Conservation (phyloP, 2,113 vertebrate genomes). For the Vombatus ursinus region DNA sequence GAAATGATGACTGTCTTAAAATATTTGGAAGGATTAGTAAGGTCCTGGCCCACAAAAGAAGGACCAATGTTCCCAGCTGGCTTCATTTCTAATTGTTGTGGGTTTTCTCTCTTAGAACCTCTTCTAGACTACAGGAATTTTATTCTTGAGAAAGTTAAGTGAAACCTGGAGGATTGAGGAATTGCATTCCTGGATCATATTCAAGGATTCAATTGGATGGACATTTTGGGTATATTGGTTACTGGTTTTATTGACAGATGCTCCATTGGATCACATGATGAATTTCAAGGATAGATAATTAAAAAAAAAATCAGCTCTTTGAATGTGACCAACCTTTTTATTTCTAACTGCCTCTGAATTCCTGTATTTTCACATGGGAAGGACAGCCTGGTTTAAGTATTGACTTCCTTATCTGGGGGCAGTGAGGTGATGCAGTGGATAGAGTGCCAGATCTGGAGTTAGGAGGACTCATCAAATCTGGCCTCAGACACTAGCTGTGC, state of each 20-base stretch:
- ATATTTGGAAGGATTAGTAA: not conserved
- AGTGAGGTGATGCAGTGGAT: not conserved
- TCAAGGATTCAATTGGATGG: not conserved
- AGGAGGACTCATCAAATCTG: not conserved
- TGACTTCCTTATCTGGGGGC: not conserved
- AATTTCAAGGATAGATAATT: not conserved
- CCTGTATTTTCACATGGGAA: not conserved
- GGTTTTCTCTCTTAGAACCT: not conserved
- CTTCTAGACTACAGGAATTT: not conserved
- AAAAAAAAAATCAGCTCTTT: not conserved
- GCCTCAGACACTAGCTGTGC: not conserved
- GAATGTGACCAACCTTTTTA: not conserved
- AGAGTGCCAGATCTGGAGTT: not conserved
- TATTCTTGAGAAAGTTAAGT: not conserved
- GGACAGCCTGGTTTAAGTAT: not conserved
- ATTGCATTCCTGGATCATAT: not conserved
- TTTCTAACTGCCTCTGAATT: not conserved
- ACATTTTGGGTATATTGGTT: not conserved
- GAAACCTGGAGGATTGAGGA: not conserved
- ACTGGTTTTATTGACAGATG: not conserved
- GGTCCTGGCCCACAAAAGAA: not conserved
- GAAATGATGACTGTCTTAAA: not conserved
- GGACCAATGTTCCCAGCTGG: not conserved
- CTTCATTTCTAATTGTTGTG: not conserved
- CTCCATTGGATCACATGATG: not conserved